Conservation (phyloP, 2,113 vertebrate species). For the Myiagra hebetior region DNA sequence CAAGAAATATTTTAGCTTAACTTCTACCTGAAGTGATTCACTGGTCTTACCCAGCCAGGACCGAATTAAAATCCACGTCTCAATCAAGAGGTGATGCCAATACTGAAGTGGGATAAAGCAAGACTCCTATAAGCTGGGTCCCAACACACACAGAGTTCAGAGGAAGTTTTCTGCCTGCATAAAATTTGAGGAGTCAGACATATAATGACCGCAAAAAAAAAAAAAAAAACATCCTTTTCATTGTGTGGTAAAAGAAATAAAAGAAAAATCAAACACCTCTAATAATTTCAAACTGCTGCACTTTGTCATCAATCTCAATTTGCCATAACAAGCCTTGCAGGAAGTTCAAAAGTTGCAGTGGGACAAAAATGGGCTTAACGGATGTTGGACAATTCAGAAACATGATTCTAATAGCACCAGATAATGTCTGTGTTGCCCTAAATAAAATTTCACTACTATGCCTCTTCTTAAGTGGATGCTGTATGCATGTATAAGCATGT, state of each 20-base stretch:
- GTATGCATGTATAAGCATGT: fast-evolving
- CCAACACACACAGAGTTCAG: background rate
- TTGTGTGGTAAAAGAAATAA: background rate
- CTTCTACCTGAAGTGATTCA: background rate
- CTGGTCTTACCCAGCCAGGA: background rate
- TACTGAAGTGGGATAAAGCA: background rate
- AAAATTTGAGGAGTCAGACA: background rate
- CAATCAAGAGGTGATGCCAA: background rate
- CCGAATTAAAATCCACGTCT: background rate
- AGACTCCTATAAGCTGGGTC: background rate
- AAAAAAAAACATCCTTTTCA: background rate
- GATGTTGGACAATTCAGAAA: background rate
- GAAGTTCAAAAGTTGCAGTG: slow-evolving; percentile 34
- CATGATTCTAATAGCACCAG: background rate
- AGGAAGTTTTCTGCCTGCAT: background rate
- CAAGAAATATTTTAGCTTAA: background rate
- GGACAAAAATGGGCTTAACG: background rate
- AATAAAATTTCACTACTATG: background rate
- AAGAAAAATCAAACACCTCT: slow-evolving; percentile 32
- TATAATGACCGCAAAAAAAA: background rate
- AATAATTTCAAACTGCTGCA: slow-evolving; percentile 44
- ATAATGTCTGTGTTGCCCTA: background rate
- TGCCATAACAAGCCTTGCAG: background rate
- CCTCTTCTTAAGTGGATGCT: background rate
- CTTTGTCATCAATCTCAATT: slow-evolving; percentile 51